A percentile compares a stretch with the other conserved stretches of the same genome.
phyloP scores from a whole-genome alignment of 2,888 invertebrate genomes.

The Drosophila acutilabella region DNA sequence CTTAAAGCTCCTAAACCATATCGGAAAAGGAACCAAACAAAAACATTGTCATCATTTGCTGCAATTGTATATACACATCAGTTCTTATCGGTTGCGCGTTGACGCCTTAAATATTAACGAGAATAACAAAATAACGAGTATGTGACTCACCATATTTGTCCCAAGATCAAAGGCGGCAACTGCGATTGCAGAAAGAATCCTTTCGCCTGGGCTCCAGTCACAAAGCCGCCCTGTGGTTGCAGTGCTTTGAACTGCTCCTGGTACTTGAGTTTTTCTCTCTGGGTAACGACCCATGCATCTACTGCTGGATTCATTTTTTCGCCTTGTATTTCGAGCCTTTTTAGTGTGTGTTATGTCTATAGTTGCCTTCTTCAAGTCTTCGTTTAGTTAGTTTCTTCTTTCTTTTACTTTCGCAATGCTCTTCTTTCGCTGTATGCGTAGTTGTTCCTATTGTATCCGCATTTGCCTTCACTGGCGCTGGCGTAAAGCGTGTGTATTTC shows the following conservation, averaged over 20 bases:
- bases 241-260: constrained; percentile 96
- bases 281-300: constrained; percentile 95
- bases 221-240: constrained; percentile 93
- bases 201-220: constrained; percentile 97
- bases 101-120: constrained; percentile 31
- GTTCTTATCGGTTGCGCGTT: constrained; percentile 43
- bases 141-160: constrained; percentile 95
- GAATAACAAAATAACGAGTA: constrained; percentile 5
- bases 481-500: constrained; percentile 55
- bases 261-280: constrained; percentile 94
- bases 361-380: constrained; percentile 22
- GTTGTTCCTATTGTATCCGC: constrained; percentile 21
- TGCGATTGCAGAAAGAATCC: constrained; percentile 96
- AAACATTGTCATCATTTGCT: too few relatives aligned
- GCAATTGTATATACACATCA: constrained; percentile 4
- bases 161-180: constrained; percentile 94
- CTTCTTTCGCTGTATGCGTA: constrained; percentile 15
- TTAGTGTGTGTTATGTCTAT: constrained; percentile 1
- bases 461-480: constrained; percentile 17
- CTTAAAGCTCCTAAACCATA: too few relatives aligned
- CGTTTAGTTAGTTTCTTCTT: constrained; percentile 17
- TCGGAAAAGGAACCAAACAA: too few relatives aligned
- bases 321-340: constrained; percentile 13
- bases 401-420: constrained; percentile 30
- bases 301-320: constrained; percentile 84